phyloP scores from a whole-genome alignment of 2,888 invertebrate species.

The Drosophila kuntzei region DNA sequence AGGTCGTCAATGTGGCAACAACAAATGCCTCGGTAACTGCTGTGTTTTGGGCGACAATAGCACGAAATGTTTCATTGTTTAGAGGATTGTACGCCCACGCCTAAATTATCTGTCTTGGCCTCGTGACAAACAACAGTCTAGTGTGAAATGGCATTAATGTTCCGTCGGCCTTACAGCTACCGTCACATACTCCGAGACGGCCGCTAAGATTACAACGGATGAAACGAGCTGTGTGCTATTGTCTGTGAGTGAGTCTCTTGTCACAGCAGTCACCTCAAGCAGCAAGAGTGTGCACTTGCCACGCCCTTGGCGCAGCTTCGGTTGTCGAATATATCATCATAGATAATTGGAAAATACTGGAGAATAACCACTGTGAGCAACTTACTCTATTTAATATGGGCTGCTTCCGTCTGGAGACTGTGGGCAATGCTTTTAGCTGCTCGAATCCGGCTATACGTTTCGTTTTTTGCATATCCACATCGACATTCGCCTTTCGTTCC shows the following conservation, averaged over 20 bases:
- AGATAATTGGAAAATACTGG: not conserved
- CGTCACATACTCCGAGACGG: constrained; percentile 67
- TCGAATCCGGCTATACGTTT: constrained; percentile 86
- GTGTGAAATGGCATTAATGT: constrained; percentile 64
- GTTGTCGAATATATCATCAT: constrained; percentile 86
- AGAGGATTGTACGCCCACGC: constrained; percentile 56
- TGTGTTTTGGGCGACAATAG: constrained; percentile 47
- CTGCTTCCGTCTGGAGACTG: constrained; percentile 86
- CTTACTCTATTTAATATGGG: constrained; percentile 84
- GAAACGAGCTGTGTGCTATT: constrained; percentile 67
- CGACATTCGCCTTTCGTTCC: constrained; percentile 56
- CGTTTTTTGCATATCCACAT: constrained; percentile 63
- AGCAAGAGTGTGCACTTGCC: constrained; percentile 66
- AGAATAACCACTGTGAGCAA: not conserved
- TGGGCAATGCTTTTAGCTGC: constrained; percentile 85
- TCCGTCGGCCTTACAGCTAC: constrained; percentile 85
- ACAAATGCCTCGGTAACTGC: constrained; percentile 65
- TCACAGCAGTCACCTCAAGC: constrained; percentile 68
- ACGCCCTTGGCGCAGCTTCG: constrained; percentile 66
- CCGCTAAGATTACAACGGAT: constrained; percentile 85
- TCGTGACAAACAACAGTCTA: constrained; percentile 75
- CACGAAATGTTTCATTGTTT: constrained; percentile 54
- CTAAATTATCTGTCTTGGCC: constrained; percentile 74
- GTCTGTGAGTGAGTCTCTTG: constrained; percentile 73
- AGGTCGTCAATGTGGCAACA: constrained; percentile 83